phyloP scores from a whole-genome alignment of 2,888 invertebrate species.

The Laspeyria flexula region DNA sequence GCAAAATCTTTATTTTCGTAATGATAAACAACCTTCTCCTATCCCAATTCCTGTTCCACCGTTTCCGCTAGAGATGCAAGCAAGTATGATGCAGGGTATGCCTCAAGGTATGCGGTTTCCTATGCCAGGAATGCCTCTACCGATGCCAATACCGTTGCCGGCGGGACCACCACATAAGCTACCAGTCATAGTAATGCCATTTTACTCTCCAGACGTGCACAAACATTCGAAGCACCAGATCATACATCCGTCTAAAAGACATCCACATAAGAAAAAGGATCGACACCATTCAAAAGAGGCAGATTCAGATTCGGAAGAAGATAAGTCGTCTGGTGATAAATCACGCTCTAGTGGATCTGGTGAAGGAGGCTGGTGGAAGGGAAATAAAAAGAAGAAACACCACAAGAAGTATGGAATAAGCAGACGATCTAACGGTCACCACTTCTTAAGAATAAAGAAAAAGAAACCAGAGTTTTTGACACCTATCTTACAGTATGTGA shows the following conservation, averaged over 20 bases:
- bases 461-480: slow-evolving; percentile 58
- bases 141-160: slow-evolving; percentile 38
- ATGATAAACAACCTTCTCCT: slow-evolving; percentile 44
- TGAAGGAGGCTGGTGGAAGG: slow-evolving; percentile 57
- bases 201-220: slow-evolving; percentile 69
- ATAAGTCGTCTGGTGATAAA: slow-evolving; percentile 40
- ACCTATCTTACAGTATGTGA: slow-evolving; percentile 76
- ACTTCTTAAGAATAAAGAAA: slow-evolving; percentile 37
- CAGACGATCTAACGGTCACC: slow-evolving; percentile 41
- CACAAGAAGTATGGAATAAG: slow-evolving; percentile 33
- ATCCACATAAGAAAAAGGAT: slow-evolving; percentile 26
- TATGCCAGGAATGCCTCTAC: slow-evolving; percentile 30
- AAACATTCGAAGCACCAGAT: slow-evolving; percentile 45
- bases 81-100: slow-evolving; percentile 18
- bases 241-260: slow-evolving; percentile 13
- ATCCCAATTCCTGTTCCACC: slow-evolving; percentile 47
- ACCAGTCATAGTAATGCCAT: slow-evolving; percentile 80
- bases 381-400: slow-evolving; percentile 30
- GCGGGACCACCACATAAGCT: slow-evolving; percentile 63
- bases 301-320: slow-evolving; percentile 37
- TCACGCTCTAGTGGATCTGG: slow-evolving; percentile 52
- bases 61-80: slow-evolving; percentile 33
- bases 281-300: slow-evolving; percentile 18
- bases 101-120: background rate
- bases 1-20: slow-evolving; percentile 25